These are phyloP conservation scores for Solea senegalensis DNA, from an alignment of 2,113 vertebrate genomes.

Conservation along the genomic window DNA sequence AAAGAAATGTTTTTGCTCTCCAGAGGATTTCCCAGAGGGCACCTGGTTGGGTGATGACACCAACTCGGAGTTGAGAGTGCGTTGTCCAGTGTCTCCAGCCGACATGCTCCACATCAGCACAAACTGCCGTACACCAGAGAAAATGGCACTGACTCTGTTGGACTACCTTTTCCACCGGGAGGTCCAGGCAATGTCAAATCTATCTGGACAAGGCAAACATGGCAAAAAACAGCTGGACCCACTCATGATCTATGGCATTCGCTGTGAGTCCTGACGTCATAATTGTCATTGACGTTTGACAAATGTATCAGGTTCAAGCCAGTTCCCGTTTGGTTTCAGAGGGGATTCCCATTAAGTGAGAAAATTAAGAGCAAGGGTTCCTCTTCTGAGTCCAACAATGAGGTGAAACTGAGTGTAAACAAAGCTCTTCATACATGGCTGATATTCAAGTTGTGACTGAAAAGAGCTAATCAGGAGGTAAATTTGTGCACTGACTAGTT, in stretches of 20 bases:
- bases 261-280: conserved; percentile 86
- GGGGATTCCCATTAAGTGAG: no score
- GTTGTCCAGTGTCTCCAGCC: conserved; percentile 90
- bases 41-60: conserved; percentile 97
- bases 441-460: no score
- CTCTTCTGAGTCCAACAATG: no score
- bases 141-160: conserved; percentile 95
- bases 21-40: conserved; percentile 92
- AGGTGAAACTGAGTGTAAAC: no score
- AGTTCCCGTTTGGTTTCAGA: no score
- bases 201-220: conserved; percentile 96
- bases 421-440: no score
- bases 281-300: background rate
- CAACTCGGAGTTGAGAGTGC: conserved; percentile 94
- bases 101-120: conserved; percentile 98
- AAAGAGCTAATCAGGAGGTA: no score
- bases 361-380: no score
- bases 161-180: conserved; percentile 98
- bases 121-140: conserved; percentile 96
- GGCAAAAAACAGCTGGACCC: conserved; percentile 98
- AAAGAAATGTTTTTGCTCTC: conserved; percentile 15
- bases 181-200: conserved; percentile 97
- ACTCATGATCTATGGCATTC: conserved; percentile 97
- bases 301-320: background rate
- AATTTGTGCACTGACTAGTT: no score